These are phyloP conservation scores for Macrobrachium nipponense DNA, from an alignment of 1,140 invertebrate genomes.

Conservation along the genomic window DNA sequence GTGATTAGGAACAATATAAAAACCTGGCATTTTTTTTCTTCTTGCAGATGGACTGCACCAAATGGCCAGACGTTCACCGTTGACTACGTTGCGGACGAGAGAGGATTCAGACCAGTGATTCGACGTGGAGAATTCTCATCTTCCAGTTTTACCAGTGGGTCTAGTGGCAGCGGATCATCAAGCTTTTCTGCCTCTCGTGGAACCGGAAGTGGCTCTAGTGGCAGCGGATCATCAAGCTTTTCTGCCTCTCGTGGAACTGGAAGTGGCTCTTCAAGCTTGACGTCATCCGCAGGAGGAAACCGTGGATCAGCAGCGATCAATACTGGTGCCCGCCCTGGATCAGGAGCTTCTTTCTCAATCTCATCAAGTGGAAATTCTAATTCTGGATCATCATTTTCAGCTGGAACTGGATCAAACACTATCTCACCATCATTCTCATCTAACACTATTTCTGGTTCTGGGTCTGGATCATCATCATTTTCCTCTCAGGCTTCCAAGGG, in stretches of 20 bases:
- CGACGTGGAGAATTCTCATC: slow-evolving; percentile 15
- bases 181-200: background rate
- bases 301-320: background rate
- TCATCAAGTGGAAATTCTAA: background rate
- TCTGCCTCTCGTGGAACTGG: background rate
- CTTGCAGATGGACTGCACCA: slow-evolving; percentile 43
- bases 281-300: background rate
- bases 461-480: too few species aligned
- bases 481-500: too few species aligned
- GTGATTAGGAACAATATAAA: background rate
- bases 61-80: slow-evolving; percentile 44
- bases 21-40: background rate
- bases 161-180: background rate
- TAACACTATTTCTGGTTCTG: too few species aligned
- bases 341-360: background rate
- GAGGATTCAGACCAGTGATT: slow-evolving; percentile 41
- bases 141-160: background rate
- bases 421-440: background rate
- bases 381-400: background rate
- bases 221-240: background rate
- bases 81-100: slow-evolving; percentile 45
- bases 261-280: background rate
- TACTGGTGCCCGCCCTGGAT: background rate
- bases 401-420: background rate
- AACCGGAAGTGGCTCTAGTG: background rate